Conservation (phyloP, 2,113 vertebrate genomes). For the Bufo bufo region DNA sequence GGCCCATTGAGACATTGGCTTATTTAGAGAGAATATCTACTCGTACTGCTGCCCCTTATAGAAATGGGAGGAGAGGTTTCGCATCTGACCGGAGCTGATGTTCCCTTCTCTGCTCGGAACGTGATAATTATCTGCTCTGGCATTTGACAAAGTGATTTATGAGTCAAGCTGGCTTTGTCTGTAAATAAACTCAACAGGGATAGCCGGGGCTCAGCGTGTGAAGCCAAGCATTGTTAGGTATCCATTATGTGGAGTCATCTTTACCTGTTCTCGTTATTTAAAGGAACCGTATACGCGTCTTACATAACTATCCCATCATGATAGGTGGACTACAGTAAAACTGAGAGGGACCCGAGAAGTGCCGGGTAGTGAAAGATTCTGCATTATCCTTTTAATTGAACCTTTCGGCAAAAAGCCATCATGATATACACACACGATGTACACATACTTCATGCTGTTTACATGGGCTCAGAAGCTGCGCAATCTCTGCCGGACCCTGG, state of each 20-base stretch:
- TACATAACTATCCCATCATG: neutral
- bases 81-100: neutral
- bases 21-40: neutral
- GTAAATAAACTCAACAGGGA: constrained; percentile 35
- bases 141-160: constrained; percentile 46
- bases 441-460: too few species aligned
- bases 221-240: neutral
- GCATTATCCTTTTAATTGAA: too few species aligned
- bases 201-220: neutral
- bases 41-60: neutral
- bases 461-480: too few species aligned
- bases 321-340: neutral
- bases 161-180: constrained; percentile 31
- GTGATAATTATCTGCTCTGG: constrained; percentile 12
- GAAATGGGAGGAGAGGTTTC: neutral
- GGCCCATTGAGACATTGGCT: neutral
- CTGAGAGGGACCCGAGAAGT: neutral
- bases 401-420: too few species aligned
- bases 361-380: too few species aligned
- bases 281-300: neutral
- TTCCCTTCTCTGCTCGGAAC: neutral
- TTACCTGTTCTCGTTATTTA: neutral
- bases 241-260: neutral
- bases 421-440: too few species aligned
- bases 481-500: too few species aligned